Conservation (phyloP, 1,140 invertebrate species). For the Schlechtendalia chinensis region DNA sequence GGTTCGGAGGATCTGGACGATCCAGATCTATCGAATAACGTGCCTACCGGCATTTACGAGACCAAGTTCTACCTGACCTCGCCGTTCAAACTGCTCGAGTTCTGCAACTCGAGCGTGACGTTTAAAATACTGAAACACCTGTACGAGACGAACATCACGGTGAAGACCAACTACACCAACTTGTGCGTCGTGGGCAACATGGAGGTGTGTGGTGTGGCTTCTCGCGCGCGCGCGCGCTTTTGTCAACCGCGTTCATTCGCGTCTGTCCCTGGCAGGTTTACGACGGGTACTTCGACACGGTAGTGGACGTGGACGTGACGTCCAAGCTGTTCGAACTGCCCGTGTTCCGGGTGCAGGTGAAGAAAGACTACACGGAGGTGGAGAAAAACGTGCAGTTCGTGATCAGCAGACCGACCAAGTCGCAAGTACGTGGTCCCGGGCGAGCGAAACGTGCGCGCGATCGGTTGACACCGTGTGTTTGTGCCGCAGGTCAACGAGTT, state of each 20-base stretch:
- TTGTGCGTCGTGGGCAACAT: conserved; percentile 12
- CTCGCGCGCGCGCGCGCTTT: too few relatives aligned
- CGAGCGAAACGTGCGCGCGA: too few relatives aligned
- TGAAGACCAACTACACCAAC: conserved; percentile 47
- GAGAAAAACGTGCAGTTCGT: conserved; percentile 61
- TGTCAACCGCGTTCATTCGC: too few relatives aligned
- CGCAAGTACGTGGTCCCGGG: background rate
- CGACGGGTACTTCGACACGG: conserved; percentile 63
- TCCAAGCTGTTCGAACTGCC: conserved; percentile 65
- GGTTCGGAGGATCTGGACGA: conserved; percentile 17
- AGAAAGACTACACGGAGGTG: conserved; percentile 66
- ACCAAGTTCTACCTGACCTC: conserved; percentile 37
- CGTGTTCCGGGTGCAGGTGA: conserved; percentile 62
- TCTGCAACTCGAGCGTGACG: conserved; percentile 19
- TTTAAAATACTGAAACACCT: conserved; percentile 31
- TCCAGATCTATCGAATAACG: conserved; percentile 14
- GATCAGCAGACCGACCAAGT: conserved; percentile 48
- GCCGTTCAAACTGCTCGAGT: conserved; percentile 47
- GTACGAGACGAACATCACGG: conserved; percentile 42
- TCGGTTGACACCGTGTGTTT: too few relatives aligned
- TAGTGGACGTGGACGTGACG: conserved; percentile 61
- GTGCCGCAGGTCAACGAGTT: conserved; percentile 47
- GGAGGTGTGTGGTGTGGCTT: too few relatives aligned
- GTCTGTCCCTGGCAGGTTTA: too few relatives aligned
- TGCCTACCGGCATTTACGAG: conserved; percentile 23